Evolutionary conservation across 2,113 vertebrate genomes (phyloP).

Genomic region (Drymodes brunneopygia): DNA sequence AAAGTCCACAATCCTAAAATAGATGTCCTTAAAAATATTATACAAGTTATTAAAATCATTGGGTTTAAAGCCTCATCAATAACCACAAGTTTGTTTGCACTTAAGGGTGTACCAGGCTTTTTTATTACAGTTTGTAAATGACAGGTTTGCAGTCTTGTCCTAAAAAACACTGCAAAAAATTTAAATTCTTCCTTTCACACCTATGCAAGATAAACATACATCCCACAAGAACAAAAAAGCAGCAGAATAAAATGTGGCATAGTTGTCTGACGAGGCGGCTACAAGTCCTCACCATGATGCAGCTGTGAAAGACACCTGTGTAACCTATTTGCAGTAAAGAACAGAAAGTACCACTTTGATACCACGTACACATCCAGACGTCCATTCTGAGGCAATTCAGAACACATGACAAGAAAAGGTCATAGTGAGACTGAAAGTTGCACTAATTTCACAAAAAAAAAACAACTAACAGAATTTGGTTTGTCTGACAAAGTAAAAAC

Average conservation of each 20-base stretch:
- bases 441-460: background rate
- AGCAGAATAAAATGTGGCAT: background rate
- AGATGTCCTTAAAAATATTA: background rate
- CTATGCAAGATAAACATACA: background rate
- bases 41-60: background rate
- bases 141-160: background rate
- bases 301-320: background rate
- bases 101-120: background rate
- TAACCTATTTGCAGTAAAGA: background rate
- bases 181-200: background rate
- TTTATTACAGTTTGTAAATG: background rate
- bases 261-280: background rate
- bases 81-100: background rate
- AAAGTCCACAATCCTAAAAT: background rate
- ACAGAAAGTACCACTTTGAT: background rate
- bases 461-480: accelerated
- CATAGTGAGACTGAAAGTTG: background rate
- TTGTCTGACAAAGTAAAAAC: background rate
- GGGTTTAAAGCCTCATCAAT: background rate
- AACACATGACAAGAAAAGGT: background rate
- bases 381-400: background rate
- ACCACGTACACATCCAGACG: background rate
- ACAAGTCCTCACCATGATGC: background rate
- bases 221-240: background rate
- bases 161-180: background rate